Percentiles rank a stretch among this genome's conserved stretches.
phyloP scores from a whole-genome alignment of 1,140 invertebrate species.

The Hermetia illucens region DNA sequence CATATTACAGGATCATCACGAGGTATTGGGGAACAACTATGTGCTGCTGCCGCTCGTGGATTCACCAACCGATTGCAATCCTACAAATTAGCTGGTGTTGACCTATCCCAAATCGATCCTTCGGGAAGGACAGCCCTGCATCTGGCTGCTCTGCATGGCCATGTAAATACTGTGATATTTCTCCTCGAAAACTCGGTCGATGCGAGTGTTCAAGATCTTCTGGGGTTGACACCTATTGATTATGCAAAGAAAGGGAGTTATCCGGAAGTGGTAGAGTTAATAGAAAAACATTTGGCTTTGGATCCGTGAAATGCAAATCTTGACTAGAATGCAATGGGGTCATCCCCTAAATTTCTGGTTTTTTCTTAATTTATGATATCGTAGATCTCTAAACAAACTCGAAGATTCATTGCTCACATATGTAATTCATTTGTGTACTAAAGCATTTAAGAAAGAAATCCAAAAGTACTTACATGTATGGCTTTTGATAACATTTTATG shows the following conservation, averaged over 20 bases:
- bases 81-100: constrained; percentile 45
- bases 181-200: constrained; percentile 32
- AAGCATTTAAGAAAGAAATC: no score
- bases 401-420: no score
- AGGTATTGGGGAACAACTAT: constrained; percentile 42
- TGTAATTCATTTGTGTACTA: no score
- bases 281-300: no score
- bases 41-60: constrained; percentile 41
- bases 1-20: constrained; percentile 36
- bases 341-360: no score
- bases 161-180: constrained; percentile 24
- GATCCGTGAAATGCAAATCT: no score
- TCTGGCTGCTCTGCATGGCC: constrained; percentile 36
- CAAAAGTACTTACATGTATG: no score
- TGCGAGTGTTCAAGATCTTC: constrained; percentile 23
- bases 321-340: no score
- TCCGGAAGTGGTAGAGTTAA: no score
- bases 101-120: constrained; percentile 41
- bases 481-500: no score
- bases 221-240: constrained; percentile 34
- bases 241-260: constrained; percentile 31
- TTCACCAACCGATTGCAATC: constrained; percentile 40
- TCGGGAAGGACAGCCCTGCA: constrained; percentile 47
- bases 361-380: no score
- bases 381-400: no score